phyloP scores from a whole-genome alignment of 2,797 vertebrate species.

The Enteromius thamalakanensis region DNA sequence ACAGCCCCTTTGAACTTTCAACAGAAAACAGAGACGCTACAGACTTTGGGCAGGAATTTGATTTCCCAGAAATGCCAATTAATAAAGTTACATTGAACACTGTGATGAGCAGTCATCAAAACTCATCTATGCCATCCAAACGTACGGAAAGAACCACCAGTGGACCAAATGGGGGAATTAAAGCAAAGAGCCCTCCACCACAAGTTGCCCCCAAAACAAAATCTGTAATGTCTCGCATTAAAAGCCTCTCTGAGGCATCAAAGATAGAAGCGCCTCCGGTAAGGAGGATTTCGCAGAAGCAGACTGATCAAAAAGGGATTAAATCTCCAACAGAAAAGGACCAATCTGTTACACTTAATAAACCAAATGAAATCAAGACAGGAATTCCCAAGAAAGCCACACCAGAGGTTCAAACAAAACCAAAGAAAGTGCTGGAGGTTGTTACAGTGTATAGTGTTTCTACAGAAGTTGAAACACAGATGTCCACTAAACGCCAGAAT shows the following conservation, averaged over 20 bases:
- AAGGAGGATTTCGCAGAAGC: slow-evolving; percentile 57
- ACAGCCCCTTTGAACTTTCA: slow-evolving; percentile 50
- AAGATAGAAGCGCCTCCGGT: slow-evolving; percentile 48
- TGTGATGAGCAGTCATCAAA: slow-evolving; percentile 59
- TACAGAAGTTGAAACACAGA: slow-evolving; percentile 40
- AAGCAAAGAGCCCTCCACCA: slow-evolving; percentile 64
- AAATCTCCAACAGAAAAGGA: slow-evolving; percentile 66
- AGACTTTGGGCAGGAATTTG: slow-evolving; percentile 74
- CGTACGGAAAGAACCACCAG: slow-evolving; percentile 59
- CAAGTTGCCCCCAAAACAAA: slow-evolving; percentile 65
- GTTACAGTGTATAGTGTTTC: slow-evolving; percentile 30
- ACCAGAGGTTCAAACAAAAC: slow-evolving; percentile 68
- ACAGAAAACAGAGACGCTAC: slow-evolving; percentile 70
- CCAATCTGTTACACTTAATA: slow-evolving; percentile 50
- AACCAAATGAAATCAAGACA: slow-evolving; percentile 62
- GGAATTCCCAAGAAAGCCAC: slow-evolving; percentile 75
- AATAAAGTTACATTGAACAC: slow-evolving; percentile 61
- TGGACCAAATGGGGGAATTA: slow-evolving; percentile 48
- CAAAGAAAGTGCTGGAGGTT: slow-evolving; percentile 57
- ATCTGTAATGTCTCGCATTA: slow-evolving; percentile 63
- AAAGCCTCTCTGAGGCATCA: slow-evolving; percentile 58
- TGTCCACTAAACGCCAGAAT: slow-evolving; percentile 38
- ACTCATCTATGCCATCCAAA: slow-evolving; percentile 59
- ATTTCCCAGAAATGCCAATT: slow-evolving; percentile 64
- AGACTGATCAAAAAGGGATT: slow-evolving; percentile 57